Conservation (phyloP, 2,797 vertebrate species). For the Eulemur mongoz region DNA sequence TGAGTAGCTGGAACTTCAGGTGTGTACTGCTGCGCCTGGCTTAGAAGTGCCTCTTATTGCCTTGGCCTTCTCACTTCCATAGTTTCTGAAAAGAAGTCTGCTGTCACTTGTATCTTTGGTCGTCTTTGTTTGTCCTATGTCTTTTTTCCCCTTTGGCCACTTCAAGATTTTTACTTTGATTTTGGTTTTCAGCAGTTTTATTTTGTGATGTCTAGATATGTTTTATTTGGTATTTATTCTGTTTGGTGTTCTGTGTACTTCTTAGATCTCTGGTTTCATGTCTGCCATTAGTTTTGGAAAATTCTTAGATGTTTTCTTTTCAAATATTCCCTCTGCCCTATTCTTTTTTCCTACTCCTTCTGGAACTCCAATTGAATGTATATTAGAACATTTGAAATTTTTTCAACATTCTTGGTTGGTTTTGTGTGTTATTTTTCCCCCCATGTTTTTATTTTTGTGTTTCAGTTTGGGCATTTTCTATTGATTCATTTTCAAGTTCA, state of each 20-base stretch:
- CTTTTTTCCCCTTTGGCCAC: neutral
- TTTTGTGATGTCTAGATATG: neutral
- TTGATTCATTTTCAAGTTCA: conserved; percentile 4
- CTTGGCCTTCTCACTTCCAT: neutral
- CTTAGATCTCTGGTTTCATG: neutral
- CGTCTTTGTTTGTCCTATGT: neutral
- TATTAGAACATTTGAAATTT: neutral
- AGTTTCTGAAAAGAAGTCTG: neutral
- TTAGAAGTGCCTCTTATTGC: neutral
- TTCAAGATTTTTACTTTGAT: neutral
- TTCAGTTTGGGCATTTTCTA: neutral
- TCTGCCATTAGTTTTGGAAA: neutral
- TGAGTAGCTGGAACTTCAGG: too few species aligned
- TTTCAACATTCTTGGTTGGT: neutral
- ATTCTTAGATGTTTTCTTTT: neutral
- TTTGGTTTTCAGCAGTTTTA: neutral
- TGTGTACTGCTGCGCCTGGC: too few species aligned
- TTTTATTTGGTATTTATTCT: neutral
- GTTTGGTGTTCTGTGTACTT: neutral
- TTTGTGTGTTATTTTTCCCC: neutral
- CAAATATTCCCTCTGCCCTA: neutral
- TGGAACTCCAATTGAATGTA: neutral
- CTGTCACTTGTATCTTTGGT: neutral
- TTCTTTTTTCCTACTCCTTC: neutral
- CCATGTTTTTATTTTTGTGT: neutral